Conservation (phyloP, 2,888 invertebrate genomes). For the Oeneis ivallda region DNA sequence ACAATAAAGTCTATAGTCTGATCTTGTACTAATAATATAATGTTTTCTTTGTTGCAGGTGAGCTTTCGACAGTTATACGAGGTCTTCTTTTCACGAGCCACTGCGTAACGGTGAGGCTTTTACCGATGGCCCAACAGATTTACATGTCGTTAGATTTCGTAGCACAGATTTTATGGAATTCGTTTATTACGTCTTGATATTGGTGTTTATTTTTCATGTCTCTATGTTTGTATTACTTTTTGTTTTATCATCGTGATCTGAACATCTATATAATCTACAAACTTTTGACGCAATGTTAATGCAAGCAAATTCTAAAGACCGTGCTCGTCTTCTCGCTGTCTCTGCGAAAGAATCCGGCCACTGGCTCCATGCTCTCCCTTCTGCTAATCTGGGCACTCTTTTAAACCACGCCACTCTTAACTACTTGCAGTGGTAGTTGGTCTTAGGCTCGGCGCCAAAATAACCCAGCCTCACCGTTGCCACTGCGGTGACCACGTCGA, state of each 20-base stretch:
- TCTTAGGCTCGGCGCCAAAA: no score
- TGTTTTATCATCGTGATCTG: not conserved
- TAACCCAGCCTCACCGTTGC: no score
- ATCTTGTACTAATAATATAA: conserved; percentile 22
- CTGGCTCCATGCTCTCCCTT: no score
- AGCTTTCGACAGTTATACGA: conserved; percentile 38
- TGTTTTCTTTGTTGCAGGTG: conserved; percentile 60
- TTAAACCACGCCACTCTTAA: no score
- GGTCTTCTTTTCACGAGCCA: not conserved
- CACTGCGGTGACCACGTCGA: no score
- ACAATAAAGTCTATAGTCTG: not conserved
- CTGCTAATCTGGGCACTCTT: no score
- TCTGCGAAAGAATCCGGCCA: no score
- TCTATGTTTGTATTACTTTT: not conserved
- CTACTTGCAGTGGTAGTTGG: no score
- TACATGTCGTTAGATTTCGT: conserved; percentile 1
- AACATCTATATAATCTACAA: no score
- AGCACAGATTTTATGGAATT: conserved; percentile 4
- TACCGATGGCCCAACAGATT: conserved; percentile 1
- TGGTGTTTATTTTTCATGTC: conserved; percentile 1
- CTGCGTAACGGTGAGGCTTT: conserved; percentile 9
- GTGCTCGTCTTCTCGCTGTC: no score
- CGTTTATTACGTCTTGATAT: not conserved
- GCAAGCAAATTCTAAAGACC: no score
- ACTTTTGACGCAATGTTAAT: no score